Conservation (phyloP, 2,888 invertebrate genomes). For the Muschampia staudingeri region DNA sequence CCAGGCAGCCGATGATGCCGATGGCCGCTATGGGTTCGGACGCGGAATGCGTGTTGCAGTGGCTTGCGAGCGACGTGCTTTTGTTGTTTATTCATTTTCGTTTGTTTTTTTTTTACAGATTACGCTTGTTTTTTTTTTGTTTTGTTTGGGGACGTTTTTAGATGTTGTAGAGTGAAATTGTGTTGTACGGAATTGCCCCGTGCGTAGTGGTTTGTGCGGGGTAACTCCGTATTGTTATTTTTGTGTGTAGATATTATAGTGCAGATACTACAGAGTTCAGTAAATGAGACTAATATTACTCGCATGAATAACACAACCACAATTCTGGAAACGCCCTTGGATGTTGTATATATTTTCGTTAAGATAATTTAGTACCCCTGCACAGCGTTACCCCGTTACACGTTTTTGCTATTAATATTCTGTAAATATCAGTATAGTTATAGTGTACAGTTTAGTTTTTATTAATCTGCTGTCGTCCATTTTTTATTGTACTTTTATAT, state of each 20-base stretch:
- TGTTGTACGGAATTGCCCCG: not conserved
- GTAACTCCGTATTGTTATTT: not conserved
- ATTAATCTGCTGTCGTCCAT: not conserved
- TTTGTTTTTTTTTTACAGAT: constrained; percentile 64
- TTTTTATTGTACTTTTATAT: not conserved
- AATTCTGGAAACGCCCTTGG: not conserved
- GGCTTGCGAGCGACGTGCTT: constrained; percentile 44
- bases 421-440: constrained; percentile 18
- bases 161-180: not conserved
- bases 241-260: not conserved
- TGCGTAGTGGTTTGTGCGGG: not conserved
- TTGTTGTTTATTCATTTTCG: not conserved
- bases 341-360: constrained; percentile 18
- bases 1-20: constrained; percentile 86
- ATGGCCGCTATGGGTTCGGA: constrained; percentile 90
- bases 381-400: constrained; percentile 32
- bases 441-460: constrained; percentile 25
- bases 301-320: not conserved
- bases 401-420: constrained; percentile 1
- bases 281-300: not conserved
- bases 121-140: constrained; percentile 68
- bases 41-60: constrained; percentile 28
- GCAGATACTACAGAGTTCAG: no score
- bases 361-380: constrained; percentile 16
- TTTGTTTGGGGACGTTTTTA: constrained; percentile 49